phyloP scores from a whole-genome alignment of 2,113 vertebrate species.

The Ageneiosus marmoratus region DNA sequence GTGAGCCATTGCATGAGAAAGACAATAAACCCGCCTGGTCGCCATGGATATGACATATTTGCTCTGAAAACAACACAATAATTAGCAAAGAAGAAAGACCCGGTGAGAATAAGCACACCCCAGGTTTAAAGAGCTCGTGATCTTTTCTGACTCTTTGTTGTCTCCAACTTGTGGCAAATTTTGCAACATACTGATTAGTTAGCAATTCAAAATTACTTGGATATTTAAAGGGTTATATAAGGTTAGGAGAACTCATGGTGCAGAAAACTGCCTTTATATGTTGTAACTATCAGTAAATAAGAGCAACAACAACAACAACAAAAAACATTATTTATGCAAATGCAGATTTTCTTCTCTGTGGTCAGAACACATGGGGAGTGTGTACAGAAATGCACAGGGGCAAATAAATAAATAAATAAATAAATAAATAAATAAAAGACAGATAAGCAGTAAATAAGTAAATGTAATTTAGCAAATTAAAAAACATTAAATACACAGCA shows the following conservation, averaged over 20 bases:
- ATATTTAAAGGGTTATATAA: not conserved
- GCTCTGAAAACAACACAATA: slow-evolving; percentile 99
- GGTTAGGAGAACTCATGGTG: not conserved
- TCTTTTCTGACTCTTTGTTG: slow-evolving; percentile 76
- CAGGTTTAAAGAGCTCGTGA: slow-evolving; percentile 95
- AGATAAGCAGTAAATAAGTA: not conserved
- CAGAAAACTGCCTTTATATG: not conserved
- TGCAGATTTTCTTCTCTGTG: not conserved
- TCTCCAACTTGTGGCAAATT: slow-evolving; percentile 67
- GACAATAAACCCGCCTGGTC: slow-evolving; percentile 99
- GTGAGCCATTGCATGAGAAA: slow-evolving; percentile 99
- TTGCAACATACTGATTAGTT: slow-evolving; percentile 48
- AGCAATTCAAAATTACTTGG: too few relatives aligned
- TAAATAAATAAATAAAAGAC: not conserved
- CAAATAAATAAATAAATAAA: not conserved
- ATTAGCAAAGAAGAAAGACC: slow-evolving; percentile 99
- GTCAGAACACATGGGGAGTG: not conserved
- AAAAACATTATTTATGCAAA: not conserved
- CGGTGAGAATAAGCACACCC: slow-evolving; percentile 99
- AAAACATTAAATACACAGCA: not conserved
- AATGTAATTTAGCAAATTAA: not conserved
- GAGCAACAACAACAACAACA: not conserved
- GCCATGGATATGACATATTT: slow-evolving; percentile 99
- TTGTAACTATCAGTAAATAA: not conserved
- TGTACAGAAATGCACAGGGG: not conserved